These are phyloP conservation scores for Macropis europaea DNA, from an alignment of 2,888 invertebrate genomes.

Conservation along the genomic window DNA sequence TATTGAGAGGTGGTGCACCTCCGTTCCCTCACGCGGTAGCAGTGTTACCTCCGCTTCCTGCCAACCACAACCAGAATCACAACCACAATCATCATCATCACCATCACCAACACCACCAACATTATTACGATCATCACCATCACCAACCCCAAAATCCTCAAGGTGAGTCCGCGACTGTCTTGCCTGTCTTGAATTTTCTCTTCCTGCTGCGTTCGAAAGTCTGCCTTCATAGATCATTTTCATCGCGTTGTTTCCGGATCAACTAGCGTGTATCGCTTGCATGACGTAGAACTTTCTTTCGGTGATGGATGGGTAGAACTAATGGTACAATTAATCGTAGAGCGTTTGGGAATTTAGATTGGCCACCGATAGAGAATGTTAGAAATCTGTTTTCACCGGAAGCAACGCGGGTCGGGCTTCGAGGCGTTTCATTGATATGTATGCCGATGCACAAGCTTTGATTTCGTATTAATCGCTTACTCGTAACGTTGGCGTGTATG, in stretches of 20 bases:
- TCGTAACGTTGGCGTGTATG: conserved; percentile 41
- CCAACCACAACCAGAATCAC: conserved; percentile 75
- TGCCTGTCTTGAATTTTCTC: conserved; percentile 43
- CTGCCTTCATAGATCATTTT: conserved; percentile 7
- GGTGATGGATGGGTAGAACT: conserved; percentile 6
- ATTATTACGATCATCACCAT: conserved; percentile 69
- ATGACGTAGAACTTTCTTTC: not conserved
- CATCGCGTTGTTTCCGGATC: conserved; percentile 25
- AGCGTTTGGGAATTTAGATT: too few relatives aligned
- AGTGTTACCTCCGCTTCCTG: conserved; percentile 82
- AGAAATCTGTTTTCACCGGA: conserved; percentile 2
- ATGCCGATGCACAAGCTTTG: conserved; percentile 26
- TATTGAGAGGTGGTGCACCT: conserved; percentile 77
- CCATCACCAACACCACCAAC: conserved; percentile 70
- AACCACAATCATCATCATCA: conserved; percentile 73
- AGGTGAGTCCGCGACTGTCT: conserved; percentile 70
- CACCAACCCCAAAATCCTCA: conserved; percentile 76
- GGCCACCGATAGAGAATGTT: not conserved
- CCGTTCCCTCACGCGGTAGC: conserved; percentile 83
- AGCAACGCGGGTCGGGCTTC: conserved; percentile 18
- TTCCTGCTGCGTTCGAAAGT: conserved; percentile 28
- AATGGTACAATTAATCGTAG: too few relatives aligned
- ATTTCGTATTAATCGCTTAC: conserved; percentile 38
- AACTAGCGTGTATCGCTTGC: conserved; percentile 1
- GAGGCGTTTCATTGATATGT: conserved; percentile 15